These are phyloP conservation scores for Dipodomys stephensi DNA, from an alignment of 2,113 vertebrate species.

Conservation along the genomic window DNA sequence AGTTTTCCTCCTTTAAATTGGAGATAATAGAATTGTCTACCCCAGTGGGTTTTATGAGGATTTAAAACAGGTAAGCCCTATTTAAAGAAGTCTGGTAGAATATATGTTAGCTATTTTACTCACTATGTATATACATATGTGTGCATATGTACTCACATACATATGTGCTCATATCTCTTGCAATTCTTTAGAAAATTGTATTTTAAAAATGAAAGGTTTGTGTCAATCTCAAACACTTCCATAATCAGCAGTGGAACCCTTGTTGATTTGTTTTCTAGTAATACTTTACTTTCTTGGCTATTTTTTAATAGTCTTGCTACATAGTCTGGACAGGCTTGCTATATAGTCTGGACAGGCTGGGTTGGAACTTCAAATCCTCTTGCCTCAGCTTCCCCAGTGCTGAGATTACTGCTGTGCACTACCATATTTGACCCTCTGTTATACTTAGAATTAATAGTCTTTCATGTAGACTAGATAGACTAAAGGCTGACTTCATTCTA, in stretches of 20 bases:
- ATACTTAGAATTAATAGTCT: conserved; percentile 3
- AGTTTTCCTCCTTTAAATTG: conserved; percentile 48
- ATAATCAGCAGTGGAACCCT: conserved; percentile 32
- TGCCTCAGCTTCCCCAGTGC: too few relatives aligned
- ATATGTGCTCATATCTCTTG: not conserved
- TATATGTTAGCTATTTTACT: conserved; percentile 35
- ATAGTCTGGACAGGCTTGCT: not conserved
- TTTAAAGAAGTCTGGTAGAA: not conserved
- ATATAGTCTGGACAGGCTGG: not conserved
- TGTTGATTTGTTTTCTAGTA: conserved; percentile 44
- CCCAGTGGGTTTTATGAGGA: not conserved
- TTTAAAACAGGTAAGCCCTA: conserved; percentile 43
- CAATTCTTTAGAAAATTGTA: too few relatives aligned
- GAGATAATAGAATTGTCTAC: conserved; percentile 9
- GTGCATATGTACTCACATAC: too few relatives aligned
- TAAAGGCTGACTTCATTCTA: conserved; percentile 32
- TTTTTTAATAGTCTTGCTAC: not conserved
- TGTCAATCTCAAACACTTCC: not conserved
- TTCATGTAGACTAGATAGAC: not conserved
- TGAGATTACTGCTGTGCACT: not conserved
- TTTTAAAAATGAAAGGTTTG: not conserved
- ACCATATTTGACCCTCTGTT: not conserved
- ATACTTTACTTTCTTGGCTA: conserved; percentile 19
- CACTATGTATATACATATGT: not conserved
- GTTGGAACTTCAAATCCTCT: not conserved